Evolutionary conservation across 2,888 invertebrate genomes (phyloP).

Genomic region (Deladenus siricidicola): DNA sequence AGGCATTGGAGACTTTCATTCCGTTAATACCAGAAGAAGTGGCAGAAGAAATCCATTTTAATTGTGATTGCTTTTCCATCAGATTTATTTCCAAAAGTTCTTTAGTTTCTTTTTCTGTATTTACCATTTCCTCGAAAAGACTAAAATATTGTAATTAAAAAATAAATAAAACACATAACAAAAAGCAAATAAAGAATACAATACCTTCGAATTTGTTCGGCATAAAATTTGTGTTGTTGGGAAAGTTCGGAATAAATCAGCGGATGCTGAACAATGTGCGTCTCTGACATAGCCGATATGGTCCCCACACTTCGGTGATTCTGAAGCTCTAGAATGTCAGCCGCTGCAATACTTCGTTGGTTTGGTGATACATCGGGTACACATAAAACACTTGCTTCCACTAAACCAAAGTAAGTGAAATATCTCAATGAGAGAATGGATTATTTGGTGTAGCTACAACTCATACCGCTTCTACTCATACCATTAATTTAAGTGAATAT

Average conservation of each 20-base stretch:
- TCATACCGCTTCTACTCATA: too few relatives aligned
- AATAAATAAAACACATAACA: too few relatives aligned
- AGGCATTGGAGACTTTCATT: not conserved
- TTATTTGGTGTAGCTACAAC: too few relatives aligned
- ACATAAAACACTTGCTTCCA: slow-evolving; percentile 8
- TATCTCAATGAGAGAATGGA: too few relatives aligned
- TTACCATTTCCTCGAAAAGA: slow-evolving; percentile 68
- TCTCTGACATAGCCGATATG: too few relatives aligned
- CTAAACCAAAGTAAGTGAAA: not conserved
- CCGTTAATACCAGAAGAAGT: not conserved
- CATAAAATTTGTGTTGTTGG: slow-evolving; percentile 16
- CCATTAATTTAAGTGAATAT: too few relatives aligned
- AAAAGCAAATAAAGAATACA: too few relatives aligned
- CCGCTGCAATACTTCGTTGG: too few relatives aligned
- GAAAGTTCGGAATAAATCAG: slow-evolving; percentile 4
- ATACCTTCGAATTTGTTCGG: slow-evolving; percentile 27
- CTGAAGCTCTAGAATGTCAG: too few relatives aligned
- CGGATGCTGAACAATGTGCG: not conserved
- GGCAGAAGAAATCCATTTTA: slow-evolving; percentile 2
- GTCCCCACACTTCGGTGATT: too few relatives aligned
- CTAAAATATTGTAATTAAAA: too few relatives aligned
- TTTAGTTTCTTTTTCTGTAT: slow-evolving; percentile 69
- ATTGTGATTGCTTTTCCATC: slow-evolving; percentile 62
- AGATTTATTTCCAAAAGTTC: slow-evolving; percentile 65
- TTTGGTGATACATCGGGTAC: slow-evolving; percentile 17